Base-by-base conservation (phyloP, 2,888 invertebrate genomes). In the Himalopsyche kuldschensis region DNA sequence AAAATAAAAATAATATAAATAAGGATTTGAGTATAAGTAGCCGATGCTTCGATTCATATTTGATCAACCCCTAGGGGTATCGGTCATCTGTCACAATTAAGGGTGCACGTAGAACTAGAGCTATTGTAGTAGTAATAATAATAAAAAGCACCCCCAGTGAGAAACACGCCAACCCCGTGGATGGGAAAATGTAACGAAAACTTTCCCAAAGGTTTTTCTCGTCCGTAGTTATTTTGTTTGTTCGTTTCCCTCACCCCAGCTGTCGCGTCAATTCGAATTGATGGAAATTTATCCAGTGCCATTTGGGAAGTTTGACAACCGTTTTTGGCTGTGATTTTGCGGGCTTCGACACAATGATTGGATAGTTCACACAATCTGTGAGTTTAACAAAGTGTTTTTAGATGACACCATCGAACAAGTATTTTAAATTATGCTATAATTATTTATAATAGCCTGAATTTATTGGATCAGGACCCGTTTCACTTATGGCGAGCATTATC, bases 81-180 rank as follows among this genome's bases (percentile, higher is more conserved):
- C 79, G 82, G 82, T 82, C 82, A 82, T 82, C 79, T 82, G 82
- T 82, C 82, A 82, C 82, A 82, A 82, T 82, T 82, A 82, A 69
- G 69, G 69, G 69, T 69, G 69, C 69, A 69, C 69, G 27, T 69
- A 30, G 30, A 20, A 27, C 0, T 27, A 30, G 30, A 5, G 10
- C 20, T 30, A 30, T 69, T 69, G 69, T 69, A 27, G 30, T 69
- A 27, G 27, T 69, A 69, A 69, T 55, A 55, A 55, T 69, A 69
- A 69, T 69, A 69, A 69, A 24, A 69, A 69, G 30, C 69, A 69
- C 69, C 69, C 69, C 69, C 0, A 69, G 8, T 11, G 69, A n/a
- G 27, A 69, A 69, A 69, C 24, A 69, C 41, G 41, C 41, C 41
- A 69, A 30, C 30, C 6, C 6, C 41, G 3, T 6, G 15, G 15